A percentile compares a stretch with the other conserved stretches of the same genome.
phyloP scores from a whole-genome alignment of 2,113 vertebrate species.

The Eupsittula cactorum region DNA sequence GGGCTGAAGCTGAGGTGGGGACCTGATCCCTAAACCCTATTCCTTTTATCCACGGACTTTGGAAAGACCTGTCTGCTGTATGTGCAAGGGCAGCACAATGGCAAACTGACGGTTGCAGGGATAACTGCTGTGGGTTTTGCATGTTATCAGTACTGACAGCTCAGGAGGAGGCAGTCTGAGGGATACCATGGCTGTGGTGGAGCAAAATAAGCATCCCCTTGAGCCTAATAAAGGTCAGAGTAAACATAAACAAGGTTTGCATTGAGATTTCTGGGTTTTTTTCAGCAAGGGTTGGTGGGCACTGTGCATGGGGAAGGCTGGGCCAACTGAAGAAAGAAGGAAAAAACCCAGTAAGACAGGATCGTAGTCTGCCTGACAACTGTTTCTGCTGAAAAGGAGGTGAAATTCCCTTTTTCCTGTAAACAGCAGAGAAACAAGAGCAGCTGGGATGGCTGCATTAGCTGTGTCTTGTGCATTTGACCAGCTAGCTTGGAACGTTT shows the following conservation, averaged over 20 bases:
- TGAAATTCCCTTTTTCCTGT: not conserved
- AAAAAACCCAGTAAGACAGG: not conserved
- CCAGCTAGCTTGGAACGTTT: not conserved
- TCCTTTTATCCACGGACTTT: not conserved
- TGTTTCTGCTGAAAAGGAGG: not conserved
- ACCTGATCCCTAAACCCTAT: not conserved
- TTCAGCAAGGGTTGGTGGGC: not conserved
- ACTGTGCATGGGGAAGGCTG: not conserved
- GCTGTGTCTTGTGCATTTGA: not conserved
- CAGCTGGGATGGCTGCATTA: not conserved
- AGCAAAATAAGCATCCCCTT: not conserved
- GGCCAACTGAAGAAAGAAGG: not conserved
- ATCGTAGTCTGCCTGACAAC: not conserved
- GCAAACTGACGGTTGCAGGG: not conserved
- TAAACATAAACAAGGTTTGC: not conserved
- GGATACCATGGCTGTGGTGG: not conserved
- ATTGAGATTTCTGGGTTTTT: not conserved
- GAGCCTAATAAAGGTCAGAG: not conserved
- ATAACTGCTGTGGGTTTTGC: accelerated
- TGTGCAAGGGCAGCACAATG: not conserved
- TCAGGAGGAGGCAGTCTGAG: not conserved
- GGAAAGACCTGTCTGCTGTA: not conserved
- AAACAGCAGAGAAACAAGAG: not conserved
- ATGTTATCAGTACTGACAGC: accelerated
- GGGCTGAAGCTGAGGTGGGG: not conserved